These are phyloP conservation scores for Meloidogyne floridensis DNA, from an alignment of 1,140 invertebrate species.

Conservation along the genomic window DNA sequence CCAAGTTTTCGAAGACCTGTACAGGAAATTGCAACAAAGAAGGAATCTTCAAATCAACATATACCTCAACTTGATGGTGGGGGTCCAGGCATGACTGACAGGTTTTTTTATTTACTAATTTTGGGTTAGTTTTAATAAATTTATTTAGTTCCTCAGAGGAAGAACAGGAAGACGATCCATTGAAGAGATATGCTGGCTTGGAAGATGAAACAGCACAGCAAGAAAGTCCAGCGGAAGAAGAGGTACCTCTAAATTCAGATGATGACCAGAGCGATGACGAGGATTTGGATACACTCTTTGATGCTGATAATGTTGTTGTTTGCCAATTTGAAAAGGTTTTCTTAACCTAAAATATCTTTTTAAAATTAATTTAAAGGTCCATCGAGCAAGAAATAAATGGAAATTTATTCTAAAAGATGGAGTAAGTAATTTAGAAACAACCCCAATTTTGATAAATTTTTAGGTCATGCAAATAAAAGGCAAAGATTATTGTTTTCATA, in stretches of 20 bases:
- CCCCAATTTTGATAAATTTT: neutral
- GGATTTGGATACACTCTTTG: conserved; percentile 89
- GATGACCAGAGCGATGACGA: conserved; percentile 93
- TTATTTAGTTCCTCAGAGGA: conserved; percentile 14
- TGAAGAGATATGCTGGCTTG: conserved; percentile 28
- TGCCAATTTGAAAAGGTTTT: conserved; percentile 97
- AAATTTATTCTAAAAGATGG: conserved; percentile 79
- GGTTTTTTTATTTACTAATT: conserved; percentile 52
- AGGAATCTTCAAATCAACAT: neutral
- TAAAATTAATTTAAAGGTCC: conserved; percentile 24
- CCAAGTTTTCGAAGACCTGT: neutral
- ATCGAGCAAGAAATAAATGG: conserved; percentile 42
- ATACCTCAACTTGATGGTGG: conserved; percentile 55
- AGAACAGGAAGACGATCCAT: conserved; percentile 24
- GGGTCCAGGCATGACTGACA: conserved; percentile 54
- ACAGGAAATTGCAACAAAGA: neutral
- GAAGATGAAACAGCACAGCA: neutral
- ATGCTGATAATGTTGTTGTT: conserved; percentile 96
- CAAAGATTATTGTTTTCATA: conserved; percentile 98
- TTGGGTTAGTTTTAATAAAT: conserved; percentile 34
- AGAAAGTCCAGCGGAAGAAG: conserved; percentile 37
- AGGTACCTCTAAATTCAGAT: conserved; percentile 90
- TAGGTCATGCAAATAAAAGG: conserved; percentile 96
- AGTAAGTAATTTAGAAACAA: neutral
- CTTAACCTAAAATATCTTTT: neutral